These are phyloP conservation scores for Drosophila cracens DNA, from an alignment of 2,888 invertebrate genomes.

Conservation along the genomic window DNA sequence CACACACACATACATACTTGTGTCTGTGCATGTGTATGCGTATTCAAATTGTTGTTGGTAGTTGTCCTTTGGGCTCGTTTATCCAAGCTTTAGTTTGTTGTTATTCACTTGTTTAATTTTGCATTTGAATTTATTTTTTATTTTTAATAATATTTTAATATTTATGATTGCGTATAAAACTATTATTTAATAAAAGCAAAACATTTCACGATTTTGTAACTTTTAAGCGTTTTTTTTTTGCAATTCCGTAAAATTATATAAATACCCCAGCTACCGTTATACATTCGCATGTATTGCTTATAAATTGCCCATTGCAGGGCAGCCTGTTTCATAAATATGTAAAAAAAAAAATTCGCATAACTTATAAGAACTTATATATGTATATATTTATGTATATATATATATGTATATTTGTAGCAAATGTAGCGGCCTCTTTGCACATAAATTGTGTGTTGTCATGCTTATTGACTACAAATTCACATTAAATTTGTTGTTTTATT, in stretches of 20 bases:
- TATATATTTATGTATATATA: background rate
- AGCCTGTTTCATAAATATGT: constrained; percentile 3
- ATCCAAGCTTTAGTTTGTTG: background rate
- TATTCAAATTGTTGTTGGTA: background rate
- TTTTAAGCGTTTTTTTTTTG: background rate
- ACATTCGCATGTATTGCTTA: constrained; percentile 1
- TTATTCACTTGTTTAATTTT: background rate
- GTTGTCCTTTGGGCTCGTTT: background rate
- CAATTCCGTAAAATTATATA: constrained; percentile 20
- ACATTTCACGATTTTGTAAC: background rate
- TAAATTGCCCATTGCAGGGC: constrained; percentile 9
- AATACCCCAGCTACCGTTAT: constrained; percentile 9
- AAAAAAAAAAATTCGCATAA: background rate
- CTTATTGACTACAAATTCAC: constrained; percentile 10
- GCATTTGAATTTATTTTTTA: background rate
- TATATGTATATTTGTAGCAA: background rate
- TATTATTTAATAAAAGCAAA: background rate
- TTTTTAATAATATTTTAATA: no score
- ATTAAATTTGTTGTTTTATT: constrained; percentile 1
- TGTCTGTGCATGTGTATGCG: background rate
- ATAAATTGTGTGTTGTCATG: constrained; percentile 15
- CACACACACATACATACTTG: background rate
- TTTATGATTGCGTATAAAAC: background rate
- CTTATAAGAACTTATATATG: background rate
- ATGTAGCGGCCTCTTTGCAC: constrained; percentile 10